Conservation (phyloP, 1,140 invertebrate genomes). For the Bombyx mandarina region DNA sequence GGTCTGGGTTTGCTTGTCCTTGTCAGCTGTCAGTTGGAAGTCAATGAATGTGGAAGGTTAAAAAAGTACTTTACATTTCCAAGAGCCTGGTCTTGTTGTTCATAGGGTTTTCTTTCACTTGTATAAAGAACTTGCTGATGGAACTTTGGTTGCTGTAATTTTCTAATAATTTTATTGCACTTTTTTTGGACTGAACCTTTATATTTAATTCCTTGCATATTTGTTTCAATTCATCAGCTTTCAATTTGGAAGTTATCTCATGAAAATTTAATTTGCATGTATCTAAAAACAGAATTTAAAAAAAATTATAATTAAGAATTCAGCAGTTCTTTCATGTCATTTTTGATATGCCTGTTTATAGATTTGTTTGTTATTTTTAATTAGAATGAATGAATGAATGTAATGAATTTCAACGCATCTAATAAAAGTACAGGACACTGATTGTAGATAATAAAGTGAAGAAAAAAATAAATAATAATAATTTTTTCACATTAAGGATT, state of each 20-base stretch:
- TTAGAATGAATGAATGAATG: too few relatives aligned
- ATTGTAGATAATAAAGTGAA: too few relatives aligned
- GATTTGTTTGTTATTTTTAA: too few relatives aligned
- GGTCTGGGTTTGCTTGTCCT: too few relatives aligned
- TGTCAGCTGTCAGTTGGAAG: too few relatives aligned
- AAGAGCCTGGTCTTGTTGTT: constrained; percentile 8
- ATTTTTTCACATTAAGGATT: too few relatives aligned
- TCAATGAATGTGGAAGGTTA: too few relatives aligned
- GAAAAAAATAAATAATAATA: too few relatives aligned
- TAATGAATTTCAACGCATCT: too few relatives aligned
- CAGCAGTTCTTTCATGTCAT: too few relatives aligned
- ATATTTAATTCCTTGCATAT: constrained; percentile 44
- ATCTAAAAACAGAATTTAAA: constrained; percentile 18
- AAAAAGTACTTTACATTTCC: constrained; percentile 9
- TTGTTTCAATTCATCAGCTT: constrained; percentile 31
- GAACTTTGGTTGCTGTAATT: constrained; percentile 11
- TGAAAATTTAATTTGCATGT: constrained; percentile 28
- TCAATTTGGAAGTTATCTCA: constrained; percentile 29
- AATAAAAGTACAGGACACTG: too few relatives aligned
- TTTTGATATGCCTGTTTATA: too few relatives aligned
- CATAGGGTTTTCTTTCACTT: background rate
- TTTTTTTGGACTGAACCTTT: constrained; percentile 31
- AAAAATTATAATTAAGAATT: background rate
- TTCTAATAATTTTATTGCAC: constrained; percentile 14
- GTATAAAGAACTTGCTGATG: constrained; percentile 33